Conservation (phyloP, 2,797 vertebrate genomes). For the Sciurus carolinensis region DNA sequence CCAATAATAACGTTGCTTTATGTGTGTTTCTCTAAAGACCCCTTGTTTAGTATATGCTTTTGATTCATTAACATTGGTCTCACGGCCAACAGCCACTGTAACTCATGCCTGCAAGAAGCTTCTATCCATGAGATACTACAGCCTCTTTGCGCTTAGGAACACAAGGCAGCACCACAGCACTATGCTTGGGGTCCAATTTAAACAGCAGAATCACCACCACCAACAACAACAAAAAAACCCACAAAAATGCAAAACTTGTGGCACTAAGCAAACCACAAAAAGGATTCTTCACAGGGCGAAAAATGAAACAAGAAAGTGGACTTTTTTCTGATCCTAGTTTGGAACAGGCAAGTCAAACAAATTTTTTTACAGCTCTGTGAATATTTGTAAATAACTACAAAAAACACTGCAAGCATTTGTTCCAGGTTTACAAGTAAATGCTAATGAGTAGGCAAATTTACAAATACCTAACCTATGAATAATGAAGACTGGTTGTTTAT, state of each 20-base stretch:
- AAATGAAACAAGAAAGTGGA: neutral
- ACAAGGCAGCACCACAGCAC: neutral
- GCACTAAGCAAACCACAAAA: neutral
- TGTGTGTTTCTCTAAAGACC: conserved; percentile 41
- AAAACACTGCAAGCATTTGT: conserved; percentile 3
- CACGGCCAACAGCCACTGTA: neutral
- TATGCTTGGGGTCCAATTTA: neutral
- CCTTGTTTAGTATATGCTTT: neutral
- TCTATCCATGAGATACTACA: neutral
- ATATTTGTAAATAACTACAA: neutral
- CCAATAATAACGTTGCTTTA: neutral
- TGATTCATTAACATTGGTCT: conserved; percentile 35
- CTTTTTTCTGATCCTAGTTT: neutral
- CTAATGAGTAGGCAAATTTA: conserved; percentile 13
- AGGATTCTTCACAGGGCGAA: neutral
- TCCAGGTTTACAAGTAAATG: conserved; percentile 50
- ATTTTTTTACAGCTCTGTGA: neutral
- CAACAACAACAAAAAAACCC: neutral
- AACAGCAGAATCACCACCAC: conserved; percentile 37
- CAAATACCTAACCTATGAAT: conserved; percentile 34
- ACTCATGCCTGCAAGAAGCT: neutral
- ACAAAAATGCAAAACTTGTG: neutral
- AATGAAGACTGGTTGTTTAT: conserved; percentile 38
- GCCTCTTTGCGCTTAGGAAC: neutral
- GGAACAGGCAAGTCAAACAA: neutral